phyloP scores from a whole-genome alignment of 2,113 vertebrate genomes.

The Abramis brama region DNA sequence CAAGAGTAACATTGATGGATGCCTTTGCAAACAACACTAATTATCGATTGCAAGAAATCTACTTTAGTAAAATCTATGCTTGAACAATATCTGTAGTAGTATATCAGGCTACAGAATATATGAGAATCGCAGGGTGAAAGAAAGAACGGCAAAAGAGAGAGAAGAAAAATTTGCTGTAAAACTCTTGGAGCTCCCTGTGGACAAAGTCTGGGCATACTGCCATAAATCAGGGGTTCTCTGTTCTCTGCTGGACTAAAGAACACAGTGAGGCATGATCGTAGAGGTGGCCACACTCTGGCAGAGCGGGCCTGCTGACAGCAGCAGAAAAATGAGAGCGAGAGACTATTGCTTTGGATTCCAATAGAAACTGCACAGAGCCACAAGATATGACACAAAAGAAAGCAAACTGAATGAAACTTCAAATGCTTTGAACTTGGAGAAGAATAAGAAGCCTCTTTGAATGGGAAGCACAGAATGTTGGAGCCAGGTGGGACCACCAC shows the following conservation, averaged over 20 bases:
- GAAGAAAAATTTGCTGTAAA: conserved; percentile 54
- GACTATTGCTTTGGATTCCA: neutral
- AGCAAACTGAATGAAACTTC: conserved; percentile 16
- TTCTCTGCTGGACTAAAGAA: conserved; percentile 42
- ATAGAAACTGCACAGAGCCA: neutral
- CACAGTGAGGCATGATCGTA: conserved; percentile 37
- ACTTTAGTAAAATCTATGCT: neutral
- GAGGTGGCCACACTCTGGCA: conserved; percentile 31
- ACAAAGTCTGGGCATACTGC: conserved; percentile 50
- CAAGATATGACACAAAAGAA: neutral
- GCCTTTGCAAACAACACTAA: neutral
- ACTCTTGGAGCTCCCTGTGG: conserved; percentile 58
- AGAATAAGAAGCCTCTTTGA: neutral
- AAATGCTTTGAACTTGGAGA: conserved; percentile 19
- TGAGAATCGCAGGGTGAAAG: conserved; percentile 46
- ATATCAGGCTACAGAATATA: conserved; percentile 39
- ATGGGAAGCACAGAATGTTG: conserved; percentile 5
- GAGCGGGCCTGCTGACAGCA: conserved; percentile 26
- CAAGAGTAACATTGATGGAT: neutral
- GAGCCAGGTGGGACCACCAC: neutral
- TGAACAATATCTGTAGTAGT: neutral
- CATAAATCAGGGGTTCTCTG: conserved; percentile 54
- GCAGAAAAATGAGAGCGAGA: conserved; percentile 9
- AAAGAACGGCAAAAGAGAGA: conserved; percentile 47
- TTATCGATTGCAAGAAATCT: neutral